These are phyloP conservation scores for Heliconius nattereri DNA, from an alignment of 1,140 invertebrate genomes.

Conservation along the genomic window DNA sequence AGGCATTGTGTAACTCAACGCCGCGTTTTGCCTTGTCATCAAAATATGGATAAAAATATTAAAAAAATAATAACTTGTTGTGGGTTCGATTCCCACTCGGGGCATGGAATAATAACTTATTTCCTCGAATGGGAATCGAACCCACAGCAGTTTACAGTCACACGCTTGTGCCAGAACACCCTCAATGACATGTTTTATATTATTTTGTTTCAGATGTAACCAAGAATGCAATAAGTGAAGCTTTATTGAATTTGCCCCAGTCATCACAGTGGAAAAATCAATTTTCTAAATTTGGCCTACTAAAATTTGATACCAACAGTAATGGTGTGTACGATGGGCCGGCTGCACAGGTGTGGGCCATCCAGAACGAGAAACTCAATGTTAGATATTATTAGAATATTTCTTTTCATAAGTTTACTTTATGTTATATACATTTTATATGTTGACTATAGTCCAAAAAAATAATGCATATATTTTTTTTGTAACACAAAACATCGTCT, in stretches of 20 bases:
- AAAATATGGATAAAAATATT: no score
- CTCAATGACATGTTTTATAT: no score
- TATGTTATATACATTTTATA: slow-evolving; percentile 78
- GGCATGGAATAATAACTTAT: no score
- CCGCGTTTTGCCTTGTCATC: no score
- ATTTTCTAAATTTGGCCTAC: slow-evolving; percentile 79
- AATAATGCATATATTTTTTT: slow-evolving; percentile 19
- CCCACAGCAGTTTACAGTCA: no score
- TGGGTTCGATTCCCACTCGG: no score
- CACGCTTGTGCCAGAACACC: no score
- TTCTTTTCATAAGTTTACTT: slow-evolving; percentile 68
- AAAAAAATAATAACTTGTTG: no score
- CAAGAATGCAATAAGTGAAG: slow-evolving; percentile 74
- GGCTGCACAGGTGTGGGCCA: slow-evolving; percentile 79
- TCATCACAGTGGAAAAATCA: slow-evolving; percentile 73
- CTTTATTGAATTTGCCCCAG: slow-evolving; percentile 73
- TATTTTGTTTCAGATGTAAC: slow-evolving; percentile 71
- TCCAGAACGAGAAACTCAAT: slow-evolving; percentile 79
- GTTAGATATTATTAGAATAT: slow-evolving; percentile 82
- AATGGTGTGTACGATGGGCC: slow-evolving; percentile 79
- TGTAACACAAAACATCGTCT: slow-evolving; percentile 34
- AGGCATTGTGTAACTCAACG: no score
- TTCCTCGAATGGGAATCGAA: no score
- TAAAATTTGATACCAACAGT: slow-evolving; percentile 79
- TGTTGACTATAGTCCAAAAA: slow-evolving; percentile 70